A percentile compares a stretch with the other conserved stretches of the same genome.
Evolutionary conservation across 2,888 invertebrate genomes (phyloP).

Genomic region (Protophormia terraenovae): DNA sequence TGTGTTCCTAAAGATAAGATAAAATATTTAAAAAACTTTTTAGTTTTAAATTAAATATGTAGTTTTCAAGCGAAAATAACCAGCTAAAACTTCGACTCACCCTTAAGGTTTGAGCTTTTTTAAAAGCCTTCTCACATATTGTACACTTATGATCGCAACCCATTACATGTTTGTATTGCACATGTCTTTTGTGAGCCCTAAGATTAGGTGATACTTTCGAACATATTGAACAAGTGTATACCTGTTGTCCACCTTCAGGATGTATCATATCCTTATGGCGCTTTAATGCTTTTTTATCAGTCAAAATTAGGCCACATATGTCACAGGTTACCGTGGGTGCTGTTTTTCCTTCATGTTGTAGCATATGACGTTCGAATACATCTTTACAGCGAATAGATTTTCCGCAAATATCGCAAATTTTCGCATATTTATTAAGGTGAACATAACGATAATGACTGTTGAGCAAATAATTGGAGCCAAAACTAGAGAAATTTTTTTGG

Average conservation of each 20-base stretch:
- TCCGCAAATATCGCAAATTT: conserved; percentile 79
- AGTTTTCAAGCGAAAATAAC: too few species aligned
- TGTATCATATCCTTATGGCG: conserved; percentile 79
- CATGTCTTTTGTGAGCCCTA: conserved; percentile 76
- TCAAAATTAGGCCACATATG: conserved; percentile 75
- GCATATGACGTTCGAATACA: conserved; percentile 76
- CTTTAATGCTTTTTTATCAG: conserved; percentile 76
- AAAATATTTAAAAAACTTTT: background rate
- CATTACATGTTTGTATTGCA: conserved; percentile 77
- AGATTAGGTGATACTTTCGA: conserved; percentile 76
- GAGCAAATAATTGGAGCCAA: conserved; percentile 75
- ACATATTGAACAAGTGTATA: conserved; percentile 76
- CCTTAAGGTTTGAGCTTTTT: conserved; percentile 76
- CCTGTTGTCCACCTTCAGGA: conserved; percentile 73
- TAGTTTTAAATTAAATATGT: too few species aligned
- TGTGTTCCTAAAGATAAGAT: conserved; percentile 76
- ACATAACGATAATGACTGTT: conserved; percentile 76
- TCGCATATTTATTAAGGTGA: conserved; percentile 77
- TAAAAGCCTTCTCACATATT: conserved; percentile 79
- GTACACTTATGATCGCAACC: conserved; percentile 77
- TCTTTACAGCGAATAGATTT: conserved; percentile 76
- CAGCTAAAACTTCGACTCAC: conserved; percentile 72
- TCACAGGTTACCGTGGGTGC: conserved; percentile 75
- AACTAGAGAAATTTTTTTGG: too few species aligned
- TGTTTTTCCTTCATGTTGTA: conserved; percentile 76